Evolutionary conservation across 1,140 invertebrate genomes (phyloP), one percentile per base, ranked within the genome.

Genomic region (Plodia interpunctella): DNA sequence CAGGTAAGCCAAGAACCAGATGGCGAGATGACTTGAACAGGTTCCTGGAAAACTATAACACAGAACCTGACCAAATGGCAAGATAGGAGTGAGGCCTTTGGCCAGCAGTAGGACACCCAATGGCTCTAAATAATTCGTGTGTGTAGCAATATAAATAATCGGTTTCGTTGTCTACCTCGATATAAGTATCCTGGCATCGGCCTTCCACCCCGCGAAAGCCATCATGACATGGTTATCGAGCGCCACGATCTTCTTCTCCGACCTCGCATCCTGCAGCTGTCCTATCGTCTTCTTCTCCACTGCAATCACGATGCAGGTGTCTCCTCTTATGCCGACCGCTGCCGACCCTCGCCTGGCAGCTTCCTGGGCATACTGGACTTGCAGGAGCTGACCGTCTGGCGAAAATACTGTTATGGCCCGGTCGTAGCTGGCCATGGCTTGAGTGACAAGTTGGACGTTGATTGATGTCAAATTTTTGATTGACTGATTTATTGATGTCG

Each of bases 331-430:
- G 0, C 74, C 76, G 1, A 76, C 70, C 0, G 69, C 70, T 10
- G 76, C 68, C 1, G 74, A 79, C 0, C 74, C 74, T 19, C 49
- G 63, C 0, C 61, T 53, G 0, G 73, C 74, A 0, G 74, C 76
- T 19, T 76, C 74, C 28, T 75, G 72, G 9, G 76, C 76, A 38
- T 79, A 79, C 17, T 76, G 70, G 0, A 79, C 76, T 59, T 79
- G 76, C 0, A 79, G 57, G 0, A 79, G 63, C 51, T 79, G 72
- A 0, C 76, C 76, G n/a, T 76, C 74, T 0, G 76, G 74, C 0
- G 76, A 79, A 20, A 79, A 79, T 8, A 79, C 76, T 15, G 76
- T 79, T 5, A 79, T 70, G 0, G 76, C 76, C 57, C 76, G 59
- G 49, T 79, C 76, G 59, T 79, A 76, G 10, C 58, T 67, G 8